Evolutionary conservation across 1,140 invertebrate species (phyloP).

Genomic region (Myzus persicae): DNA sequence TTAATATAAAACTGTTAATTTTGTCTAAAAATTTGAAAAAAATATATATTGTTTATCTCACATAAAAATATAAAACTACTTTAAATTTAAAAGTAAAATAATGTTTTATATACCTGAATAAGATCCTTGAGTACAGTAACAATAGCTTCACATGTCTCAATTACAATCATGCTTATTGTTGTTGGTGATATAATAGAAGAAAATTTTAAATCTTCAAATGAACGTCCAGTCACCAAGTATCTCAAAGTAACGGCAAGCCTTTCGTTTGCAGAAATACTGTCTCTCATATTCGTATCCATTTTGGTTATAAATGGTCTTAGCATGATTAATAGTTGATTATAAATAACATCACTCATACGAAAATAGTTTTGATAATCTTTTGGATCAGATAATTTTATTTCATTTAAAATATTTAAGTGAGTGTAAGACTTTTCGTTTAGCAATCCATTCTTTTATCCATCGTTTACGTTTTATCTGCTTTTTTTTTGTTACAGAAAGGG

Average conservation of each 20-base stretch:
- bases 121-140: slow-evolving; percentile 35
- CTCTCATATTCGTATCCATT: slow-evolving; percentile 21
- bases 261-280: slow-evolving; percentile 22
- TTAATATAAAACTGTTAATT: too few species aligned
- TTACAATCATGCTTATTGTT: slow-evolving; percentile 15
- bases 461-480: neutral
- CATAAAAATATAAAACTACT: too few species aligned
- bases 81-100: slow-evolving; percentile 30
- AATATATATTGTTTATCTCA: slow-evolving; percentile 18
- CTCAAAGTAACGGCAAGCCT: slow-evolving; percentile 6
- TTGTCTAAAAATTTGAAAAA: too few species aligned
- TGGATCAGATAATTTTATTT: neutral
- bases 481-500: neutral
- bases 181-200: neutral
- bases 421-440: neutral
- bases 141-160: neutral
- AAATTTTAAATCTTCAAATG: slow-evolving; percentile 25
- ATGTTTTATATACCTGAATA: slow-evolving; percentile 29
- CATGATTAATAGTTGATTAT: slow-evolving; percentile 37
- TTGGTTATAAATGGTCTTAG: slow-evolving; percentile 38
- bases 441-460: neutral
- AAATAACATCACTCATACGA: slow-evolving; percentile 29
- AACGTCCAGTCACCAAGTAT: slow-evolving; percentile 7
- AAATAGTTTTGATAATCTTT: slow-evolving; percentile 38
- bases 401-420: neutral